Evolutionary conservation across 2,797 vertebrate genomes (phyloP).

Genomic region (Anniella stebbinsi): DNA sequence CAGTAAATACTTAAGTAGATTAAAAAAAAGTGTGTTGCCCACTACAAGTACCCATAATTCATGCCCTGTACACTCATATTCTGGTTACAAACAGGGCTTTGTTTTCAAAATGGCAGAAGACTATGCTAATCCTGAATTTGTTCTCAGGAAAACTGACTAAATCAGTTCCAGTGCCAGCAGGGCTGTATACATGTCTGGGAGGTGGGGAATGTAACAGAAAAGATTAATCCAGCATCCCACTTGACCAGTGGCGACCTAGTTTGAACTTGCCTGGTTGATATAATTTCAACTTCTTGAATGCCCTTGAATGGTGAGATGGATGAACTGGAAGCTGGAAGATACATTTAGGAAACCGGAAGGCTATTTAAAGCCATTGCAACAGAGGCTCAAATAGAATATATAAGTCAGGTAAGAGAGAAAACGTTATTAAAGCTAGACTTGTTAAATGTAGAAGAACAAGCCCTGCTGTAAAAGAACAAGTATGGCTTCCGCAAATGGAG

Average conservation of each 20-base stretch:
- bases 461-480: neutral
- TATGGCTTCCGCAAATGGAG: no score
- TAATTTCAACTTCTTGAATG: neutral
- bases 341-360: neutral
- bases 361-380: neutral
- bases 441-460: neutral
- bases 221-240: slow-evolving; percentile 17
- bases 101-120: slow-evolving; percentile 49
- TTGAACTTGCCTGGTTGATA: accelerated
- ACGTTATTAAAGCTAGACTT: neutral
- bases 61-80: neutral
- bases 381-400: neutral
- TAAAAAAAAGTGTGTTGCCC: neutral
- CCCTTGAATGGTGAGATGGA: neutral
- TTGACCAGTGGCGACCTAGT: neutral
- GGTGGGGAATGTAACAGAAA: neutral
- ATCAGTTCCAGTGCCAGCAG: slow-evolving; percentile 57
- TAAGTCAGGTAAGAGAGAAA: neutral
- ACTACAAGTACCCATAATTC: neutral
- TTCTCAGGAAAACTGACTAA: slow-evolving; percentile 47
- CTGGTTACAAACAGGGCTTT: slow-evolving; percentile 60
- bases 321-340: neutral
- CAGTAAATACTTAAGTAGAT: neutral
- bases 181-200: slow-evolving; percentile 43
- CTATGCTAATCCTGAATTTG: slow-evolving; percentile 66